Evolutionary conservation across 2,113 vertebrate genomes (phyloP).

Genomic region (Burhinus oedicnemus): DNA sequence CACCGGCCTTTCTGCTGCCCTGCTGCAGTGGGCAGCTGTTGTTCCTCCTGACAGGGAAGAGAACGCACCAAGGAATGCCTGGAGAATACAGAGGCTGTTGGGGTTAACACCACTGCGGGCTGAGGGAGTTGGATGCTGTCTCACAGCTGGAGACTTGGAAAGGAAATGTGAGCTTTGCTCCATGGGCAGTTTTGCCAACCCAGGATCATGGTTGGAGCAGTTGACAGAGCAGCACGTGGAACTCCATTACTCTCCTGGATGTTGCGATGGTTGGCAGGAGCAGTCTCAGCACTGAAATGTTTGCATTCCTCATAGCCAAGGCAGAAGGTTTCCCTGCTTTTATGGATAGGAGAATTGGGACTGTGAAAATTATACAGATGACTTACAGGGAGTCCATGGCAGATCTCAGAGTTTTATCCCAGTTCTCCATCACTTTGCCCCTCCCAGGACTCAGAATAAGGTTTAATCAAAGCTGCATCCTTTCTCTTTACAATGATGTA

Average conservation of each 20-base stretch:
- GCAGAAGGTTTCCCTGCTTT: background rate
- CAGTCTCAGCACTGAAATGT: background rate
- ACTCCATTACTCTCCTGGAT: background rate
- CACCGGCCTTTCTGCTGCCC: background rate
- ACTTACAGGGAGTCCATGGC: background rate
- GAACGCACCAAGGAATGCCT: background rate
- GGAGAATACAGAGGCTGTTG: background rate
- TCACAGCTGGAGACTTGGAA: background rate
- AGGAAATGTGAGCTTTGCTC: background rate
- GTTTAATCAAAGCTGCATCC: background rate
- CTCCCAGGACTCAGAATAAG: background rate
- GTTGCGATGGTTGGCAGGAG: background rate
- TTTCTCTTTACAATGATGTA: background rate
- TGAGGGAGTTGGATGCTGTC: background rate
- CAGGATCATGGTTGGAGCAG: background rate
- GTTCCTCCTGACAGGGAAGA: background rate
- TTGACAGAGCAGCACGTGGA: background rate
- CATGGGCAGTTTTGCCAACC: background rate
- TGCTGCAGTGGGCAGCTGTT: background rate
- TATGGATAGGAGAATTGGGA: background rate
- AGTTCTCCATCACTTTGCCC: background rate
- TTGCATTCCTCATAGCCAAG: background rate
- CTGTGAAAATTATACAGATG: background rate
- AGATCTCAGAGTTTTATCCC: background rate
- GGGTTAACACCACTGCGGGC: accelerated